Percentiles rank a stretch among this genome's conserved stretches.
Conservation (phyloP, 92 coral and sea anemone species). For the Nematostella vectensis region DNA sequence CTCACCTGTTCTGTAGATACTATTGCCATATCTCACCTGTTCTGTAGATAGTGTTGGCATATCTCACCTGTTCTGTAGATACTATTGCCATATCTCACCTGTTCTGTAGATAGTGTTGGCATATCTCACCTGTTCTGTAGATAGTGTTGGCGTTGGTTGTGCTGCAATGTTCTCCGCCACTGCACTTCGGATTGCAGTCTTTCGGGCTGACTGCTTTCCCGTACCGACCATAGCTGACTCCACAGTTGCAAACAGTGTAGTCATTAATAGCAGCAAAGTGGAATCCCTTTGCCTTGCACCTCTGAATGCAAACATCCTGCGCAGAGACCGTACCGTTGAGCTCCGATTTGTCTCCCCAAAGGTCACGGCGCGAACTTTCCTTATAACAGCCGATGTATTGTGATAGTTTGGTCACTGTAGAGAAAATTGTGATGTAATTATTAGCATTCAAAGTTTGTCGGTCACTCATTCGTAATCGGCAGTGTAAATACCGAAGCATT, state of each 20-base stretch:
- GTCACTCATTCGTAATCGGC: no score
- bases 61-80: no score
- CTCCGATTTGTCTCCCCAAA: constrained; percentile 5
- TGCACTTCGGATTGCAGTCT: not conserved
- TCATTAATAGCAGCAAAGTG: constrained; percentile 18
- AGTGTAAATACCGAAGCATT: no score
- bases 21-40: no score
- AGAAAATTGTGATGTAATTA: no score
- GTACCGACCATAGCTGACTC: constrained; percentile 14
- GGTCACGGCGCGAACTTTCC: constrained; percentile 9
- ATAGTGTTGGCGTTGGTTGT: constrained; percentile 1
- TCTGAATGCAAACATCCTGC: not conserved
- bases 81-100: no score
- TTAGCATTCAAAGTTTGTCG: no score
- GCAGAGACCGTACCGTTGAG: not conserved
- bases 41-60: no score
- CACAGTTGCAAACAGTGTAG: constrained; percentile 13
- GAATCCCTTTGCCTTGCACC: constrained; percentile 7
- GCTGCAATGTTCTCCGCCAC: not conserved
- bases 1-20: no score
- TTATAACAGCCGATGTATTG: constrained; percentile 11
- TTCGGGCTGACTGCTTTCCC: constrained; percentile 1
- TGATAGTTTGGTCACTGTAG: no score
- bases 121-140: constrained; percentile 4
- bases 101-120: no score